Evolutionary conservation across 1,140 invertebrate species (phyloP).

Genomic region (Conopomorpha cramerella): DNA sequence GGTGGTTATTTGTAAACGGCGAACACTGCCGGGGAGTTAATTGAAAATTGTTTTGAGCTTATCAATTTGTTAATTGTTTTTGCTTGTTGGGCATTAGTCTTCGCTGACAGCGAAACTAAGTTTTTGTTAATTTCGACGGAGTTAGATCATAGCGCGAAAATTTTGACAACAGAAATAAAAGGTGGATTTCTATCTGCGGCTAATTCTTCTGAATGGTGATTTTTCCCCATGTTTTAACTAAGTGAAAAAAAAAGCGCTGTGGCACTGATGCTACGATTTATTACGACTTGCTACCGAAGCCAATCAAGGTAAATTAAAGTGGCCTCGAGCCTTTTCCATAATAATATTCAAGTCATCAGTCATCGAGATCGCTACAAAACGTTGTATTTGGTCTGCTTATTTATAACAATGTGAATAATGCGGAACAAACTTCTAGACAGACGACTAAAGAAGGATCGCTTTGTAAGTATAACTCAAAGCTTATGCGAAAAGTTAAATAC

Average conservation of each 20-base stretch:
- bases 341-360: conserved; percentile 54
- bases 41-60: conserved; percentile 61
- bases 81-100: conserved; percentile 50
- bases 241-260: conserved; percentile 10
- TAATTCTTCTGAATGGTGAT: too few species aligned
- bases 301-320: conserved; percentile 63
- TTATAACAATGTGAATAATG: conserved; percentile 40
- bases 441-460: conserved; percentile 15
- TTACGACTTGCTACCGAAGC: conserved; percentile 50
- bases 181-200: too few species aligned
- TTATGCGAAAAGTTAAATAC: too few species aligned
- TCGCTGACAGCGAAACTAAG: conserved; percentile 26
- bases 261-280: conserved; percentile 14
- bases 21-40: conserved; percentile 55
- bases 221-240: conserved; percentile 9
- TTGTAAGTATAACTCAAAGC: conserved; percentile 17
- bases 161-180: too few species aligned
- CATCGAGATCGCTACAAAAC: conserved; percentile 41
- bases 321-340: conserved; percentile 52
- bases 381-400: too few species aligned
- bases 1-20: conserved; percentile 57
- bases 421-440: too few species aligned
- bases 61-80: conserved; percentile 62
- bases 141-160: too few species aligned
- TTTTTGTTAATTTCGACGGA: conserved; percentile 36